A percentile compares a stretch with the other conserved stretches of the same genome.
Evolutionary conservation across 2,113 vertebrate species (phyloP).

Genomic region (Aix galericulata): DNA sequence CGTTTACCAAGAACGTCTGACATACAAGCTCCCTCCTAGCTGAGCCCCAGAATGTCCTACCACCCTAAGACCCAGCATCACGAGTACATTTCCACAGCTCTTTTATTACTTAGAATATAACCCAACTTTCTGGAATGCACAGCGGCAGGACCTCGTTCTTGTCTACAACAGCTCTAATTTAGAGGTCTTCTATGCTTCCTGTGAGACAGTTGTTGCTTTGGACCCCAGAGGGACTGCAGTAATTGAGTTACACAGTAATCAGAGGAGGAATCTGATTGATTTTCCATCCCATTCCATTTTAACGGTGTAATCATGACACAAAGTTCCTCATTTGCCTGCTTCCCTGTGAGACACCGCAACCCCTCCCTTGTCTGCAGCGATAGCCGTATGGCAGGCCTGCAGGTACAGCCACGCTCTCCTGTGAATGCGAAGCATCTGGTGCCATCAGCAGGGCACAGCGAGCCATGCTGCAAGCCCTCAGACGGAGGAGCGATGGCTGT

Average conservation of each 20-base stretch:
- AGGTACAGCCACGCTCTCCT: background rate
- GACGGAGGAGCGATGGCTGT: background rate
- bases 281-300: constrained; percentile 49
- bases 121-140: background rate
- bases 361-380: background rate
- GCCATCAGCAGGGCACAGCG: background rate
- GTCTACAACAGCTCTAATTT: background rate
- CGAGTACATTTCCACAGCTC: background rate
- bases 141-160: background rate
- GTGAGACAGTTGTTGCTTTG: background rate
- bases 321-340: background rate
- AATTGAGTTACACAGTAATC: constrained; percentile 51
- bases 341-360: background rate
- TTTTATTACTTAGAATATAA: background rate
- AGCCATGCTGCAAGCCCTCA: background rate
- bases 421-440: background rate
- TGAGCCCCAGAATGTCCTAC: background rate
- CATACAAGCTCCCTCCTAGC: background rate
- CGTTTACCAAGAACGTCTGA: background rate
- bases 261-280: constrained; percentile 50
- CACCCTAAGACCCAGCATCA: background rate
- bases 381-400: background rate
- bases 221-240: background rate
- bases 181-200: background rate
- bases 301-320: constrained; percentile 43